A percentile compares a stretch with the other conserved stretches of the same genome.
phyloP scores from a whole-genome alignment of 2,888 invertebrate genomes.

The Halictus quadricinctus region DNA sequence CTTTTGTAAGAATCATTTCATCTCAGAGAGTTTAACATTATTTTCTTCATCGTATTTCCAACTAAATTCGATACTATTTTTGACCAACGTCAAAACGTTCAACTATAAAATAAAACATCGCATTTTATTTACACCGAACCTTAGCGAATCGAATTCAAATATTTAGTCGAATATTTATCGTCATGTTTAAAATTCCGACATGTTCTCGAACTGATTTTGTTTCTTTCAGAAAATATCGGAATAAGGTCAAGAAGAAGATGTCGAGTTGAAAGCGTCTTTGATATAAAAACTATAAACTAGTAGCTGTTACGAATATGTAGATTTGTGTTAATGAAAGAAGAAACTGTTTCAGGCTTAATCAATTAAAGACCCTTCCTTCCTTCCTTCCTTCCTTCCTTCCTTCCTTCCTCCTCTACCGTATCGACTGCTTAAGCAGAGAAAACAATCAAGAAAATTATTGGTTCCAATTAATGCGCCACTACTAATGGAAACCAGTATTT shows the following conservation, averaged over 20 bases:
- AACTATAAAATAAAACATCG: constrained; percentile 35
- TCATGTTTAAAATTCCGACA: background rate
- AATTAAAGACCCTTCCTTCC: background rate
- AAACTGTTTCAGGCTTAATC: background rate
- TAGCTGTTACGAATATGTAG: background rate
- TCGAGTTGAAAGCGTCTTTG: background rate
- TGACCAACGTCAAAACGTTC: constrained; percentile 48
- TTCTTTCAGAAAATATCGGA: background rate
- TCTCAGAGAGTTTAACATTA: background rate
- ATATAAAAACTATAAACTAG: background rate
- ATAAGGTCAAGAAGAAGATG: background rate
- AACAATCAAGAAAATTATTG: background rate
- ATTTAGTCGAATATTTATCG: background rate
- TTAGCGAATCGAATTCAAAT: background rate
- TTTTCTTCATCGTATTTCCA: background rate
- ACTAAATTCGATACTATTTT: constrained; percentile 22
- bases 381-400: too few species aligned
- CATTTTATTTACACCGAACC: constrained; percentile 19
- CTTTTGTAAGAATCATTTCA: background rate
- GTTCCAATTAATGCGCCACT: background rate
- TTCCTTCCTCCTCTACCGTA: background rate
- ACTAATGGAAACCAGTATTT: background rate
- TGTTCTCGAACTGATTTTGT: background rate
- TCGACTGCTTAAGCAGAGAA: background rate
- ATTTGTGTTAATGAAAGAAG: background rate